Percentiles rank a stretch among this genome's conserved stretches.
These are phyloP conservation scores for Ciona savignyi DNA, from an alignment of 23 tunicate genomes.

Conservation along the genomic window DNA sequence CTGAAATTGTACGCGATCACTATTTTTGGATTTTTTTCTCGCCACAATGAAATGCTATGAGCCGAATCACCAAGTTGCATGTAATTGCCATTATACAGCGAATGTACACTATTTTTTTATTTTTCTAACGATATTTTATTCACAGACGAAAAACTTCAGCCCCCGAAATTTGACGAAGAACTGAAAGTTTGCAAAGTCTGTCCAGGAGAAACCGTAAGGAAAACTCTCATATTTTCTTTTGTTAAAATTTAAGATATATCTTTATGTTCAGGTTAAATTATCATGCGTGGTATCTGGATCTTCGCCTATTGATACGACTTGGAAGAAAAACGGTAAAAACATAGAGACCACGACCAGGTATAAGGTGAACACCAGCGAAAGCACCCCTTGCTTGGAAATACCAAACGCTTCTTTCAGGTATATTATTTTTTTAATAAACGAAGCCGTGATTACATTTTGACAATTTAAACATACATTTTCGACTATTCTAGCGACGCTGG, in stretches of 20 bases:
- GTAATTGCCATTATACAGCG: no score
- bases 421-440: no score
- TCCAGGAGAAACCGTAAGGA: slow-evolving; percentile 74
- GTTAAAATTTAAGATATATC: background rate
- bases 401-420: slow-evolving; percentile 62
- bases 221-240: no score
- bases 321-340: slow-evolving; percentile 54
- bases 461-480: no score
- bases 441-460: no score
- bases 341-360: slow-evolving; percentile 13
- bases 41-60: no score
- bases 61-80: no score
- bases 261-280: slow-evolving; percentile 50
- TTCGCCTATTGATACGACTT: slow-evolving; percentile 58
- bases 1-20: no score
- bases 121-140: background rate
- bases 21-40: no score
- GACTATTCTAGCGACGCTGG: slow-evolving; percentile 76
- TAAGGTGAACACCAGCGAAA: slow-evolving; percentile 37
- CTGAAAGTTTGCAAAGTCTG: slow-evolving; percentile 28
- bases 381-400: slow-evolving; percentile 55
- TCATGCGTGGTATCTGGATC: slow-evolving; percentile 70
- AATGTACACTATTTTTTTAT: no score
- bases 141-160: slow-evolving; percentile 51
- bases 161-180: slow-evolving; percentile 80